A percentile compares a stretch with the other conserved stretches of the same genome.
phyloP scores from a whole-genome alignment of 2,113 vertebrate species.

The Pterocles burchelli region DNA sequence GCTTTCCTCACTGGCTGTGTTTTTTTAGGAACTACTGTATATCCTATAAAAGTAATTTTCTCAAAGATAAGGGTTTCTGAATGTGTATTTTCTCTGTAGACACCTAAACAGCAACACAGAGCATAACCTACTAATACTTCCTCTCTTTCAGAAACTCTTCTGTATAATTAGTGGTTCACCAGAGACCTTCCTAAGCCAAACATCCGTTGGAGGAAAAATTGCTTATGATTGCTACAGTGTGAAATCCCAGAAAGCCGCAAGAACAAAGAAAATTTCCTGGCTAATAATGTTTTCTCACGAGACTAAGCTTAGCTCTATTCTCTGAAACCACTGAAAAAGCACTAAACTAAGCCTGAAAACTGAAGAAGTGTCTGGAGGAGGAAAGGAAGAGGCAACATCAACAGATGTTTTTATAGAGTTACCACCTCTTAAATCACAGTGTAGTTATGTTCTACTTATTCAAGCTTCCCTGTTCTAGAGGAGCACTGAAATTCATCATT shows the following conservation, averaged over 20 bases:
- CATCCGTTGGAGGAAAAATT: background rate
- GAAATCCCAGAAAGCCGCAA: background rate
- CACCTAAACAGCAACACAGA: background rate
- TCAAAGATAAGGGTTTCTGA: background rate
- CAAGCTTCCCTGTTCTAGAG: background rate
- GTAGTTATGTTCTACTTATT: background rate
- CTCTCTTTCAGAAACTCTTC: background rate
- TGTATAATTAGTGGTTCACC: conserved; percentile 2
- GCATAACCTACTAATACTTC: background rate
- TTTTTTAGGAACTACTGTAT: background rate
- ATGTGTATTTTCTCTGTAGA: background rate
- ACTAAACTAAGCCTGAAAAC: background rate
- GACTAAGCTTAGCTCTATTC: background rate
- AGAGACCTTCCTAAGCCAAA: background rate
- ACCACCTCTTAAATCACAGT: background rate
- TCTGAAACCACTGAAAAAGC: background rate
- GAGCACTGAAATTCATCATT: background rate
- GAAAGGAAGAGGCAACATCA: background rate
- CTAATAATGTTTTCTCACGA: background rate
- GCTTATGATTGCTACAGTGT: background rate
- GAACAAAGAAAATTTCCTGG: background rate
- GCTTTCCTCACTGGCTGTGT: background rate
- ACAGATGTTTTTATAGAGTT: background rate
- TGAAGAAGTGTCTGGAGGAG: background rate
- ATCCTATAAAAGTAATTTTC: background rate